A percentile compares a stretch with the other conserved stretches of the same genome.
Conservation (phyloP, 2,888 invertebrate genomes). For the Yponomeuta malinellus region DNA sequence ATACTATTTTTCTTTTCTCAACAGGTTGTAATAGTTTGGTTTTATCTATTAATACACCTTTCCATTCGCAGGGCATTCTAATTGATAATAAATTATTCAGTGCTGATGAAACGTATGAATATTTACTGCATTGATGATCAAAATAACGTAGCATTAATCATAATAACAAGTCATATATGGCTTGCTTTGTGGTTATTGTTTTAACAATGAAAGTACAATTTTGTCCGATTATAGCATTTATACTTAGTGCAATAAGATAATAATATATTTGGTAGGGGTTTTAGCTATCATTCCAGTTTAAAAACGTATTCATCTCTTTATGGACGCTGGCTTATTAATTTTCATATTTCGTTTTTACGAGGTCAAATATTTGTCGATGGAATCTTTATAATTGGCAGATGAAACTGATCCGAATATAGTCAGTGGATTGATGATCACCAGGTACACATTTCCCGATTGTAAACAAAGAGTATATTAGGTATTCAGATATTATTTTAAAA, state of each 20-base stretch:
- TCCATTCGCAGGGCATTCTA: constrained; percentile 29
- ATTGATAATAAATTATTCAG: constrained; percentile 48
- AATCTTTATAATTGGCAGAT: not conserved
- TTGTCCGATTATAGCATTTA: not conserved
- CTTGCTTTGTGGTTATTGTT: not conserved
- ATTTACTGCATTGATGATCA: not conserved
- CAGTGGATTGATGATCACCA: too few relatives aligned
- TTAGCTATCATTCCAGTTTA: not conserved
- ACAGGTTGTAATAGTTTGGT: too few relatives aligned
- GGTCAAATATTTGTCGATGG: not conserved
- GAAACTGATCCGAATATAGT: too few relatives aligned
- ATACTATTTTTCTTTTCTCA: too few relatives aligned
- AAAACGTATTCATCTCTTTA: not conserved
- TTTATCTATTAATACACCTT: constrained; percentile 25
- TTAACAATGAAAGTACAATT: not conserved
- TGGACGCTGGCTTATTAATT: not conserved
- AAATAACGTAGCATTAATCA: not conserved
- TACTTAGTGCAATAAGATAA: not conserved
- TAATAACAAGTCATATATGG: not conserved
- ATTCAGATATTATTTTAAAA: too few relatives aligned
- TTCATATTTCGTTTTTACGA: not conserved
- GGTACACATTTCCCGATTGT: too few relatives aligned
- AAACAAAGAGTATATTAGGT: too few relatives aligned
- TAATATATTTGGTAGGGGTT: not conserved
- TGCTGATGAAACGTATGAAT: constrained; percentile 6